These are phyloP conservation scores for Coturnix japonica DNA, from an alignment of 2,113 vertebrate species.

Conservation along the genomic window DNA sequence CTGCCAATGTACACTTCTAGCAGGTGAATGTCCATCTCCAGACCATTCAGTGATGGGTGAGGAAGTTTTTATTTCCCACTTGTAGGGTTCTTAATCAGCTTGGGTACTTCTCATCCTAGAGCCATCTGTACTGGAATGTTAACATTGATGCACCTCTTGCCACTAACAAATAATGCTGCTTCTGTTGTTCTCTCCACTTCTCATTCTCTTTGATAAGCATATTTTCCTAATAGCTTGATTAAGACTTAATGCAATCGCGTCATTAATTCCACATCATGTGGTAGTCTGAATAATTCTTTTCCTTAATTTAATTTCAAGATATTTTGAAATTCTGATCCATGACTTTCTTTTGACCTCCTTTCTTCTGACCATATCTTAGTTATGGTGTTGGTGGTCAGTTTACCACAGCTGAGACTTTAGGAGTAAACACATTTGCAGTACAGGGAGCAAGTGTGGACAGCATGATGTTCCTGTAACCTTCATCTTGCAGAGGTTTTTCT, in stretches of 20 bases:
- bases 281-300: background rate
- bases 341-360: background rate
- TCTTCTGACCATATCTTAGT: background rate
- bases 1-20: background rate
- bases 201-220: background rate
- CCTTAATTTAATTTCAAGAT: background rate
- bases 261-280: background rate
- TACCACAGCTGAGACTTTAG: background rate
- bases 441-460: background rate
- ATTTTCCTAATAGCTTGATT: background rate
- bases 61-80: background rate
- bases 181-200: background rate
- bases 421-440: rapidly evolving
- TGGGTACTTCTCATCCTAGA: background rate
- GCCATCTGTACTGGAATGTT: background rate
- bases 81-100: background rate
- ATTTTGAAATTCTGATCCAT: background rate
- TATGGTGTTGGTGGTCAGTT: background rate
- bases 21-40: background rate
- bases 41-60: background rate
- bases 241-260: background rate
- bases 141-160: rapidly evolving
- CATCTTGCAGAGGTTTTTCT: no score
- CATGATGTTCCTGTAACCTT: background rate
- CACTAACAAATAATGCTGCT: background rate